Evolutionary conservation across 2,113 vertebrate genomes (phyloP).

Genomic region (Amphiprion ocellaris): DNA sequence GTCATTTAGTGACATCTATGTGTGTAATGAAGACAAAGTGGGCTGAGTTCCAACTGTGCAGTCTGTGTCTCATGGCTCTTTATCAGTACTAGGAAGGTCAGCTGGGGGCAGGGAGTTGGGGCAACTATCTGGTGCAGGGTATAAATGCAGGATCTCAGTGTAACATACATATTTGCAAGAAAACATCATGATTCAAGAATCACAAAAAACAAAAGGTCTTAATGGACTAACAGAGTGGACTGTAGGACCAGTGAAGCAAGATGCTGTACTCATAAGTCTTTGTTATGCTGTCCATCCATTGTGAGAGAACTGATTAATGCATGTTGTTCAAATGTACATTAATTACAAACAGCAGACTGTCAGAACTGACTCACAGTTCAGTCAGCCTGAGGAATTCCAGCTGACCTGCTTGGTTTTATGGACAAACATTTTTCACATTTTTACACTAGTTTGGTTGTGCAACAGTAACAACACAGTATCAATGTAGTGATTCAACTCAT

Average conservation of each 20-base stretch:
- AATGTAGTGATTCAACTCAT: no score
- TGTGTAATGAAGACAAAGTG: conserved; percentile 69
- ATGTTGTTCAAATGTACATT: conserved; percentile 8
- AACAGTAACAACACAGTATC: no score
- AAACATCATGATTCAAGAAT: conserved; percentile 1
- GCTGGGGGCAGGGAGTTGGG: conserved; percentile 11
- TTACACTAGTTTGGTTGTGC: not conserved
- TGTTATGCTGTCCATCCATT: conserved; percentile 22
- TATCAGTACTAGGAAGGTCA: conserved; percentile 41
- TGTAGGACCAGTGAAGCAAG: not conserved
- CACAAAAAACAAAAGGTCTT: not conserved
- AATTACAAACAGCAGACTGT: conserved; percentile 40
- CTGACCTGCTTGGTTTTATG: conserved; percentile 26
- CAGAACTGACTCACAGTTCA: conserved; percentile 54
- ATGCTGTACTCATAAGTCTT: conserved; percentile 1
- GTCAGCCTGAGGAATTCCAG: conserved; percentile 49
- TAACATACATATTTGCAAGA: not conserved
- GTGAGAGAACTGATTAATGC: conserved; percentile 12
- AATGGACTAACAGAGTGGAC: not conserved
- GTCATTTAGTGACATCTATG: conserved; percentile 53
- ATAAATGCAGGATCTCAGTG: not conserved
- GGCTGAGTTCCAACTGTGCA: conserved; percentile 15
- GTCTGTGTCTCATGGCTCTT: conserved; percentile 25
- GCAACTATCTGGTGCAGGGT: conserved; percentile 8
- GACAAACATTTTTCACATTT: conserved; percentile 2